Evolutionary conservation across 2,113 vertebrate species (phyloP).

Genomic region (Pelecanus crispus): DNA sequence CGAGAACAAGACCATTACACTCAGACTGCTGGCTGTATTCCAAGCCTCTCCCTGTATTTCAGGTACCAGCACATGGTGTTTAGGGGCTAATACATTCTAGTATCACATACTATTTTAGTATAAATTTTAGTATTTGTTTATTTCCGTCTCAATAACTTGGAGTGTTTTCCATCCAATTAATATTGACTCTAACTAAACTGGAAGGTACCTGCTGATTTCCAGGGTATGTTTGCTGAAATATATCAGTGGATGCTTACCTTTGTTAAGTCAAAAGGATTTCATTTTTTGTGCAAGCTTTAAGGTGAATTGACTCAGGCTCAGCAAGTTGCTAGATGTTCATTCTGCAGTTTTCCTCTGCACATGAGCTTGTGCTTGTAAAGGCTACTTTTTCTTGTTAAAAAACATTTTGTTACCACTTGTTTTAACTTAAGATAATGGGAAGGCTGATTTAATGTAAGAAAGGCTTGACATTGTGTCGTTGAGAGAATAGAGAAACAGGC

Average conservation of each 20-base stretch:
- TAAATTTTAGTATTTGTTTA: neutral
- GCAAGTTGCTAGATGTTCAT: neutral
- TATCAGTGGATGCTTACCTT: neutral
- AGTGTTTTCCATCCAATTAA: neutral
- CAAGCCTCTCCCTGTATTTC: neutral
- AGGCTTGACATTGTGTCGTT: neutral
- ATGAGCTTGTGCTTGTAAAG: neutral
- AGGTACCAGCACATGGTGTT: neutral
- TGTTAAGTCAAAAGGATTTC: neutral
- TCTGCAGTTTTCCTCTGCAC: neutral
- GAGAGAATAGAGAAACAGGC: neutral
- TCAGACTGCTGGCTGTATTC: neutral
- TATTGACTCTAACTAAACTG: neutral
- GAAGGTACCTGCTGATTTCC: neutral
- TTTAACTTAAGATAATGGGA: neutral
- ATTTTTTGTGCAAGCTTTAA: neutral
- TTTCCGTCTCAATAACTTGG: neutral
- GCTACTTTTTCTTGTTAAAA: neutral
- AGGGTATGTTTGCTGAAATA: neutral
- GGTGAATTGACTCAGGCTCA: neutral
- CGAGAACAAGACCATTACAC: neutral
- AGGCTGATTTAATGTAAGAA: neutral
- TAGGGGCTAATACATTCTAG: neutral
- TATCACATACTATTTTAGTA: neutral
- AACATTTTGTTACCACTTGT: neutral